Base-by-base conservation (phyloP, 2,888 invertebrate genomes). In the Synergus gifuensis region DNA sequence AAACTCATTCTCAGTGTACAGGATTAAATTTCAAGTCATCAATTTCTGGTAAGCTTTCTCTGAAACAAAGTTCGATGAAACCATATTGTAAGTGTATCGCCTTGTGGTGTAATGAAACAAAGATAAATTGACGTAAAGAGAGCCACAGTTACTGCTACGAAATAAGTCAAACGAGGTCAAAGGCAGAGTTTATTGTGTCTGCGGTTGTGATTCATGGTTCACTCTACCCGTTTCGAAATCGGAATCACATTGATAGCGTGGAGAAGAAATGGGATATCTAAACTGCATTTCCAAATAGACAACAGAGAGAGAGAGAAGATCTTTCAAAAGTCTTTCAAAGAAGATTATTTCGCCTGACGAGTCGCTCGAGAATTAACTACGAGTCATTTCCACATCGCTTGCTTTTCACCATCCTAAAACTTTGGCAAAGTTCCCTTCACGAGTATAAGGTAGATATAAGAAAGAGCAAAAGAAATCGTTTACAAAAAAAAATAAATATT, bases 361-460 rank as follows among this genome's bases (percentile, higher is more conserved):
- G 77, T 76, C 63, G 76, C 77, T 76, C 28, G 79, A 81, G 82
- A 76, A 78, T 80, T 80, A 80, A 67, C 62, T 82, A 76, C 76
- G 63, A 79, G 76, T 81, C 78, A 82, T 80, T 83, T 84, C 83
- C 80, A 82, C 85, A 83, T 82, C 83, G 80, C 81, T 85, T 84
- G 62, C 62, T 77, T 66, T 63, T 63, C 44, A 73, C 58, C 54
- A 69, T 58, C 40, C 49, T 44, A 60, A 77, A 81, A 82, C 76
- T 80, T 80, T 78, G 60, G 16, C 78, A 77, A 78, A 79, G 76
- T 79, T 79, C 44, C 76, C 40, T 11, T 76, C 5, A n/a, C 14
- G 16, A 18, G 18, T 46, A 60, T 11, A 14, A 66, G 58, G 58
- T 16, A 28, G 22, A 49, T 49, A 12, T 1, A 16, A 28, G 16